Evolutionary conservation across 2,113 vertebrate genomes (phyloP).

Genomic region (Murina feae): DNA sequence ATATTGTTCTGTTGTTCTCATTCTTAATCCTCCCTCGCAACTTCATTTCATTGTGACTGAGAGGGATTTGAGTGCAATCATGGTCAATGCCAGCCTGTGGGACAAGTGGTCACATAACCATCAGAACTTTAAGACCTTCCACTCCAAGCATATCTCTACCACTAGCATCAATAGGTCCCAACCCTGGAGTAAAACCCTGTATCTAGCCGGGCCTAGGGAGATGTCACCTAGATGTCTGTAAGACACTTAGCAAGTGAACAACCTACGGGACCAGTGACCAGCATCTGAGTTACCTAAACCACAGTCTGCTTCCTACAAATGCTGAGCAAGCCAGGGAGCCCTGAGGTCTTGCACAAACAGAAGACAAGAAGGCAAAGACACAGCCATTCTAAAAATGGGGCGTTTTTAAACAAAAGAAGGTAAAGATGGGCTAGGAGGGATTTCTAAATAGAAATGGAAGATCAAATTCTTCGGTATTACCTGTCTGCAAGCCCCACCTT

Average conservation of each 20-base stretch:
- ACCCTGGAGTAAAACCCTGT: background rate
- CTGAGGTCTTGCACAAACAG: background rate
- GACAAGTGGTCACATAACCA: background rate
- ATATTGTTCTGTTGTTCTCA: no score
- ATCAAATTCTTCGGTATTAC: rapidly evolving
- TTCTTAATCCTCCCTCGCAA: background rate
- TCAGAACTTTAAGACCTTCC: background rate
- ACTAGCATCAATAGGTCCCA: no score
- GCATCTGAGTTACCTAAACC: background rate
- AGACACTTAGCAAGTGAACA: background rate
- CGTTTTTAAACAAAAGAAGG: background rate
- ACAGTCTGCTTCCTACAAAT: background rate
- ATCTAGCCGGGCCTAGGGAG: no score
- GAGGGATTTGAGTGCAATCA: background rate
- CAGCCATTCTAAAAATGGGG: no score
- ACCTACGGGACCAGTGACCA: rapidly evolving
- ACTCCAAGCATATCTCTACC: background rate
- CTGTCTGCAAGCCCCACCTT: rapidly evolving
- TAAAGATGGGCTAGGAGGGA: background rate
- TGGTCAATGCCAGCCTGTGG: rapidly evolving
- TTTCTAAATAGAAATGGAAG: background rate
- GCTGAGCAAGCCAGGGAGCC: background rate
- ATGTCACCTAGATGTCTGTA: background rate
- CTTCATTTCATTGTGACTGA: background rate
- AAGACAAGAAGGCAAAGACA: background rate